These are phyloP conservation scores for Chrysolina haemoptera DNA, from an alignment of 2,888 invertebrate genomes.

Conservation along the genomic window DNA sequence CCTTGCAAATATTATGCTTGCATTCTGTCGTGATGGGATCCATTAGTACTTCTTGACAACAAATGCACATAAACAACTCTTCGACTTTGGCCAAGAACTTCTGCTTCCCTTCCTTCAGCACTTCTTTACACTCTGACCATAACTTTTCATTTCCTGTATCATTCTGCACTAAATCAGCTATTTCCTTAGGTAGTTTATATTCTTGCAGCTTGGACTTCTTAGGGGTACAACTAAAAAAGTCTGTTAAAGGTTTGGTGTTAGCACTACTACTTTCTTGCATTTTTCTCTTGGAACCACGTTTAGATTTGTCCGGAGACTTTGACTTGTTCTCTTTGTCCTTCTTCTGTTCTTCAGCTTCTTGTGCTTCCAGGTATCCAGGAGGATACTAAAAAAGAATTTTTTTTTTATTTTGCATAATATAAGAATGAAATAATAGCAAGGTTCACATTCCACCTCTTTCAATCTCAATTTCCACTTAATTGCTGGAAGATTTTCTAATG, in stretches of 20 bases:
- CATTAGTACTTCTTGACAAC: slow-evolving; percentile 82
- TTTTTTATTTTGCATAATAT: too few relatives aligned
- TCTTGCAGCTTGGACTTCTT: slow-evolving; percentile 66
- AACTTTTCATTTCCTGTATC: slow-evolving; percentile 77
- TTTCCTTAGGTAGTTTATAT: slow-evolving; percentile 64
- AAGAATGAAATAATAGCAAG: too few relatives aligned
- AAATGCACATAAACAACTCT: slow-evolving; percentile 82
- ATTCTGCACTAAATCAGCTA: slow-evolving; percentile 69
- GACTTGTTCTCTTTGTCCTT: slow-evolving; percentile 56
- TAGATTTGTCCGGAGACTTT: slow-evolving; percentile 51
- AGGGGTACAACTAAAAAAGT: slow-evolving; percentile 52
- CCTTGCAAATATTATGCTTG: slow-evolving; percentile 83
- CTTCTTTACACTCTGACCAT: slow-evolving; percentile 78
- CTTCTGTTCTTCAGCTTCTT: slow-evolving; percentile 66
- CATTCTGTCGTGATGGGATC: slow-evolving; percentile 83
- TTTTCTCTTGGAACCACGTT: slow-evolving; percentile 64
- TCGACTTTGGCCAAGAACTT: slow-evolving; percentile 77
- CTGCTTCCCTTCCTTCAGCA: slow-evolving; percentile 72
- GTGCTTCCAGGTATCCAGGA: slow-evolving; percentile 80
- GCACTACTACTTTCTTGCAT: slow-evolving; percentile 57
- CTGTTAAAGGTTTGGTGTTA: slow-evolving; percentile 57
- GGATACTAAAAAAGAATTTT: slow-evolving; percentile 74
- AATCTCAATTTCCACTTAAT: too few relatives aligned
- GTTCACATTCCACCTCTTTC: too few relatives aligned
- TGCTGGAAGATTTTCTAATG: too few relatives aligned